Evolutionary conservation across 2,888 invertebrate genomes (phyloP).

Genomic region (Exephanes ischioxanthus): DNA sequence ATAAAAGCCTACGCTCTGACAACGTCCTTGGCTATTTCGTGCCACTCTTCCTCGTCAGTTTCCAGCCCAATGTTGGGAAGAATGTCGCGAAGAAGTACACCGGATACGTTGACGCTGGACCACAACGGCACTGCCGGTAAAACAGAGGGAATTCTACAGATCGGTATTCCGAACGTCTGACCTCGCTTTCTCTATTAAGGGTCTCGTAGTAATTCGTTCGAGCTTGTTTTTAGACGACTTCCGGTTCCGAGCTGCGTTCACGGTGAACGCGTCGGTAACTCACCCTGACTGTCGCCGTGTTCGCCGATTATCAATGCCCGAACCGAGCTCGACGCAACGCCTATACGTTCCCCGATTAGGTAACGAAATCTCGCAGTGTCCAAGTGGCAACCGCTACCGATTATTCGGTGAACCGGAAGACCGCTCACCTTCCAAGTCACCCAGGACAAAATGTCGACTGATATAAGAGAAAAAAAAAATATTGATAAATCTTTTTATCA

Average conservation of each 20-base stretch:
- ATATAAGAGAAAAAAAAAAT: background rate
- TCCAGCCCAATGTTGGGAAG: constrained; percentile 85
- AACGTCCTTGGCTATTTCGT: constrained; percentile 86
- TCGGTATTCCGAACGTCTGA: constrained; percentile 39
- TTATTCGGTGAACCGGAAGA: constrained; percentile 87
- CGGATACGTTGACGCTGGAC: constrained; percentile 87
- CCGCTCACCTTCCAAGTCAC: constrained; percentile 89
- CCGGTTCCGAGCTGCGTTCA: constrained; percentile 9
- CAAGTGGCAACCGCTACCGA: constrained; percentile 89
- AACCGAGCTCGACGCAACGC: constrained; percentile 86
- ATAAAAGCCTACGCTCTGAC: constrained; percentile 78
- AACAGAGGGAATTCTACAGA: constrained; percentile 58
- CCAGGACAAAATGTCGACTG: constrained; percentile 88
- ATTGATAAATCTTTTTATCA: constrained; percentile 9
- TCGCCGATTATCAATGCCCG: constrained; percentile 89
- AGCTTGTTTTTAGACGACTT: constrained; percentile 19
- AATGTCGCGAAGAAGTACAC: constrained; percentile 86
- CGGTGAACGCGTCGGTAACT: constrained; percentile 59
- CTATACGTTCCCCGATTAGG: constrained; percentile 87
- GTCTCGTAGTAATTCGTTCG: constrained; percentile 34
- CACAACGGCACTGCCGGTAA: constrained; percentile 86
- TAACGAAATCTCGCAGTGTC: constrained; percentile 88
- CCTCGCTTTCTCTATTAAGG: constrained; percentile 58
- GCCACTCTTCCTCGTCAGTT: constrained; percentile 86
- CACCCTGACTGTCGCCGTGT: constrained; percentile 89